Conservation (phyloP, 2,113 vertebrate genomes). For the Plecotus auritus region DNA sequence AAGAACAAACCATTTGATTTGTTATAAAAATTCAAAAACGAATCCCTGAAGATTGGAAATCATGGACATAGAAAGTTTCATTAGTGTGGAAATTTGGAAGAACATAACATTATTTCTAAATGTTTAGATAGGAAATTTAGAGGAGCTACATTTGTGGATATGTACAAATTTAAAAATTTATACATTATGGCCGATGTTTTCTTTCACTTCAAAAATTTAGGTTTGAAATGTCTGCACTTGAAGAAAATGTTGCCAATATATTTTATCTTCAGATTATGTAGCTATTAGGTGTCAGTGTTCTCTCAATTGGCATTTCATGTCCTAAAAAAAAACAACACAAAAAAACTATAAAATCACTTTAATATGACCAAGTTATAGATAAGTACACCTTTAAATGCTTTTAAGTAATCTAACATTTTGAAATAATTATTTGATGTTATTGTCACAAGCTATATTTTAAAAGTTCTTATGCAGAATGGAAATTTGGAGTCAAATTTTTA, state of each 20-base stretch:
- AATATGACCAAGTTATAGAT: background rate
- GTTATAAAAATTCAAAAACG: background rate
- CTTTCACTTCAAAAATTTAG: background rate
- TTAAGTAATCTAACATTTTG: background rate
- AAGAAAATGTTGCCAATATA: background rate
- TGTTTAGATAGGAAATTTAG: background rate
- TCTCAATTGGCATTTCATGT: background rate
- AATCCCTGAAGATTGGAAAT: background rate
- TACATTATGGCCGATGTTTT: background rate
- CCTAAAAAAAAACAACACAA: background rate
- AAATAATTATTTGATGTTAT: background rate
- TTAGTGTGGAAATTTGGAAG: background rate
- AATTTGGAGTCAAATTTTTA: background rate
- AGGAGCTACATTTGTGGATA: background rate
- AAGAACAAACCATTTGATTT: background rate
- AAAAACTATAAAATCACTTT: background rate
- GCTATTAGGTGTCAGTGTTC: background rate
- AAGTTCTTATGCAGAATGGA: background rate
- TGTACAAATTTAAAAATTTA: background rate
- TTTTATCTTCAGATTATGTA: background rate
- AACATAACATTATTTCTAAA: background rate
- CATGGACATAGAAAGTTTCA: background rate
- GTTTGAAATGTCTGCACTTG: background rate
- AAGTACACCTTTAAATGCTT: background rate
- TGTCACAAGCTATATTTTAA: background rate